phyloP scores from a whole-genome alignment of 2,113 vertebrate species.

The Dolichallabes microphthalmus region DNA sequence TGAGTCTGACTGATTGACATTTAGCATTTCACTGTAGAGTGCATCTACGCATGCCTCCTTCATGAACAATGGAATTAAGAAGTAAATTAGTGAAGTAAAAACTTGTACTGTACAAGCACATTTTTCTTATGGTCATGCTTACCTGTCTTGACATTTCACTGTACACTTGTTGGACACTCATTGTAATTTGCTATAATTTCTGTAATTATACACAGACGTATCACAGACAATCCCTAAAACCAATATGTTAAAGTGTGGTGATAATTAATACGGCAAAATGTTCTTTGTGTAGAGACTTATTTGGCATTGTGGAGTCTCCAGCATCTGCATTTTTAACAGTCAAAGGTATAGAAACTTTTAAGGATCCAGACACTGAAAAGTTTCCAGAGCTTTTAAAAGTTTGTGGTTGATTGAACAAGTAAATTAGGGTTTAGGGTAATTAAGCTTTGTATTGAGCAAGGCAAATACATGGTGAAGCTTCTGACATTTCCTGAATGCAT shows the following conservation, averaged over 20 bases:
- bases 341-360: neutral
- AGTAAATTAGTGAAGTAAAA: conserved; percentile 54
- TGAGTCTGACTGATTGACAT: conserved; percentile 60
- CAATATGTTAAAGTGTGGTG: neutral
- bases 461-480: neutral
- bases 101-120: neutral
- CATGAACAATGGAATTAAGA: conserved; percentile 59
- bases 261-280: neutral
- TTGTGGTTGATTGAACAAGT: neutral
- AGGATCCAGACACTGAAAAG: neutral
- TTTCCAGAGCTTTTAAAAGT: neutral
- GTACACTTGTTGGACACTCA: neutral
- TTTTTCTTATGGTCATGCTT: neutral
- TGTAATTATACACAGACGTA: neutral
- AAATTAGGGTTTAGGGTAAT: neutral
- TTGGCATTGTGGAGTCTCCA: neutral
- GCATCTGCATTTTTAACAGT: neutral
- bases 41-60: conserved; percentile 44
- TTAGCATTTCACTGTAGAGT: conserved; percentile 49
- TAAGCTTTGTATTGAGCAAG: conserved; percentile 3
- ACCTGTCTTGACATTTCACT: neutral
- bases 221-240: neutral
- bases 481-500: neutral
- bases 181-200: neutral
- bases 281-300: neutral